Percentiles rank a stretch among this genome's conserved stretches.
Evolutionary conservation across 2,113 vertebrate species (phyloP).

Genomic region (Otus sunia): DNA sequence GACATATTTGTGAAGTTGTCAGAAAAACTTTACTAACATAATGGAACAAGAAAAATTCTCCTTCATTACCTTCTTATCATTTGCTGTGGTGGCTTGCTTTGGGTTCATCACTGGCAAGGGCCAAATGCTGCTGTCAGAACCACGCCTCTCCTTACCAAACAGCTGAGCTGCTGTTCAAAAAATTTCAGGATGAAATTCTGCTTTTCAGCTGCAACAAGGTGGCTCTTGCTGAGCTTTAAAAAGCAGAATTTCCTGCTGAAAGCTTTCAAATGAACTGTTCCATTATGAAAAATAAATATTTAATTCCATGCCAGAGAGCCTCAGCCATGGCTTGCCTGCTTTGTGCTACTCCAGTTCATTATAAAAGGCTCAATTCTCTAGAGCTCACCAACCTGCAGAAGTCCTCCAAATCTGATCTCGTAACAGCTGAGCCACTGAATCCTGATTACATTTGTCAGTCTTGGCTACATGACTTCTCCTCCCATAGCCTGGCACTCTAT

Average conservation of each 20-base stretch:
- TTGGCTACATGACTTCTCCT: constrained; percentile 44
- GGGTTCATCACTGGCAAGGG: not conserved
- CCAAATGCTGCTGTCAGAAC: not conserved
- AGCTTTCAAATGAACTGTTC: constrained; percentile 51
- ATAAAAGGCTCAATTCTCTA: constrained; percentile 55
- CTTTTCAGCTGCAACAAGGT: constrained; percentile 10
- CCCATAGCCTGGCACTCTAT: constrained; percentile 22
- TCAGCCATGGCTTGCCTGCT: constrained; percentile 34
- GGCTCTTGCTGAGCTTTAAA: not conserved
- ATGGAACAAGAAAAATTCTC: not conserved
- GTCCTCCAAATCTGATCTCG: constrained; percentile 35
- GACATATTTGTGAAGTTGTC: not conserved
- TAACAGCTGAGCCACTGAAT: constrained; percentile 65
- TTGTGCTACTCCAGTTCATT: constrained; percentile 53
- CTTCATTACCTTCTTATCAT: not conserved
- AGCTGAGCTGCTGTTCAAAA: not conserved
- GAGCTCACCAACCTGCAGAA: constrained; percentile 58
- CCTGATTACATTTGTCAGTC: constrained; percentile 48
- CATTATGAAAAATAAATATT: constrained; percentile 64
- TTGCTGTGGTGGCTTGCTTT: not conserved
- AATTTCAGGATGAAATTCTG: not conserved
- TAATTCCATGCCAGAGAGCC: constrained; percentile 50
- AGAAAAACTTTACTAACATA: not conserved
- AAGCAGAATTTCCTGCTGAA: constrained; percentile 51
- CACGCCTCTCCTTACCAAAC: not conserved